phyloP scores from a whole-genome alignment of 2,797 vertebrate genomes.

The Gobio occitaniae region DNA sequence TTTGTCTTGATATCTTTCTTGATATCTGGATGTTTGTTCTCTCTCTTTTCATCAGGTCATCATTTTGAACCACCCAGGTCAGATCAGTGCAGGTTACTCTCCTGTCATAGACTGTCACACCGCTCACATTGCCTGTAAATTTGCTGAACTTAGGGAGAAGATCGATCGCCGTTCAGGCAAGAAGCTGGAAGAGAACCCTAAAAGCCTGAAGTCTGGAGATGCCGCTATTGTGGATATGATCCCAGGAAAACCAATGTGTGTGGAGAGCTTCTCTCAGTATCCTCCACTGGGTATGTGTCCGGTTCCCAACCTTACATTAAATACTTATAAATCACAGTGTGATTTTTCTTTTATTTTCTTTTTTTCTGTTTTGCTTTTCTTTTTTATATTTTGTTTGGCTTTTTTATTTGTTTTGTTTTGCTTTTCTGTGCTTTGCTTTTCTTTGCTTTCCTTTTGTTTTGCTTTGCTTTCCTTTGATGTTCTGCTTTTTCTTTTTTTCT shows the following conservation, averaged over 20 bases:
- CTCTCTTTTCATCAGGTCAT: conserved; percentile 77
- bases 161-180: conserved; percentile 88
- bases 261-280: conserved; percentile 89
- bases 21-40: not conserved
- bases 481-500: too few species aligned
- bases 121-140: conserved; percentile 90
- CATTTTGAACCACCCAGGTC: conserved; percentile 89
- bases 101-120: conserved; percentile 91
- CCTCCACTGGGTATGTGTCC: conserved; percentile 83
- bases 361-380: not conserved
- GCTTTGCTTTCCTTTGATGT: too few species aligned
- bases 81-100: conserved; percentile 87
- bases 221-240: conserved; percentile 88
- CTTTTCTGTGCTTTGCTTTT: not conserved
- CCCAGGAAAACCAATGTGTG: conserved; percentile 89
- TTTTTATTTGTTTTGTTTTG: too few species aligned
- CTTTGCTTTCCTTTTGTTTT: not conserved
- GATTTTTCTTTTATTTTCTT: not conserved
- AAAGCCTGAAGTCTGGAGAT: conserved; percentile 85
- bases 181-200: conserved; percentile 89
- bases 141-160: conserved; percentile 87
- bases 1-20: not conserved
- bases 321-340: not conserved
- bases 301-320: not conserved
- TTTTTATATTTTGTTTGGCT: not conserved